A percentile compares a stretch with the other conserved stretches of the same genome.
Conservation (phyloP, 2,113 vertebrate genomes). For the Galbula dea region DNA sequence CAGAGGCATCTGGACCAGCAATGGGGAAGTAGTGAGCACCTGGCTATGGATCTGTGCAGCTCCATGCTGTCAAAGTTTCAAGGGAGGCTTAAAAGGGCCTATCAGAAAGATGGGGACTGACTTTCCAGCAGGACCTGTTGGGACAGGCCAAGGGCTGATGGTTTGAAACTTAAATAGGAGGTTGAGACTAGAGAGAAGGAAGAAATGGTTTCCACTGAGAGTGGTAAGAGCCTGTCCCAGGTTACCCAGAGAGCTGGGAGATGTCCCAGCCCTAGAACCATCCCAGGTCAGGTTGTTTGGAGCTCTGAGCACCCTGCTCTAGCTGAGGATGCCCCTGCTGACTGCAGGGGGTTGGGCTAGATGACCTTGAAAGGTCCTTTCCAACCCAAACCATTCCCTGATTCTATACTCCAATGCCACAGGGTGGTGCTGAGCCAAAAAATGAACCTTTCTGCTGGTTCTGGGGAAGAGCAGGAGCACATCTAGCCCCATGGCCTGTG, state of each 20-base stretch:
- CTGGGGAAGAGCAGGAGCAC: background rate
- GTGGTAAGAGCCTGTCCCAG: background rate
- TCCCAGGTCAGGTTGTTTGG: background rate
- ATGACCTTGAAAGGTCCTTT: background rate
- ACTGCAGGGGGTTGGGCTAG: no score
- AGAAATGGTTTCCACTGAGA: background rate
- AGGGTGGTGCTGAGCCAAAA: background rate
- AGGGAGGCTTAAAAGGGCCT: background rate
- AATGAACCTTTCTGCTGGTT: background rate
- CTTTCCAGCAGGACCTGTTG: background rate
- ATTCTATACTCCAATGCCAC: rapidly evolving
- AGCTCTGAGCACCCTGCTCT: background rate
- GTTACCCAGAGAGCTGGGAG: background rate
- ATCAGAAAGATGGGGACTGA: background rate
- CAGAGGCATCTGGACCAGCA: background rate
- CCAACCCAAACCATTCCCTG: background rate
- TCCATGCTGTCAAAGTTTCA: rapidly evolving
- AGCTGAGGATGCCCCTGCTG: background rate
- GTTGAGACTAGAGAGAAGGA: background rate
- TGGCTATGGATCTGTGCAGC: rapidly evolving
- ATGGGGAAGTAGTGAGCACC: background rate
- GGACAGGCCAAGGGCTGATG: background rate
- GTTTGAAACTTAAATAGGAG: background rate
- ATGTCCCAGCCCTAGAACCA: background rate
- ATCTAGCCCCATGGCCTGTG: background rate